phyloP scores from a whole-genome alignment of 2,797 vertebrate genomes.

The Chloroceryle inda region DNA sequence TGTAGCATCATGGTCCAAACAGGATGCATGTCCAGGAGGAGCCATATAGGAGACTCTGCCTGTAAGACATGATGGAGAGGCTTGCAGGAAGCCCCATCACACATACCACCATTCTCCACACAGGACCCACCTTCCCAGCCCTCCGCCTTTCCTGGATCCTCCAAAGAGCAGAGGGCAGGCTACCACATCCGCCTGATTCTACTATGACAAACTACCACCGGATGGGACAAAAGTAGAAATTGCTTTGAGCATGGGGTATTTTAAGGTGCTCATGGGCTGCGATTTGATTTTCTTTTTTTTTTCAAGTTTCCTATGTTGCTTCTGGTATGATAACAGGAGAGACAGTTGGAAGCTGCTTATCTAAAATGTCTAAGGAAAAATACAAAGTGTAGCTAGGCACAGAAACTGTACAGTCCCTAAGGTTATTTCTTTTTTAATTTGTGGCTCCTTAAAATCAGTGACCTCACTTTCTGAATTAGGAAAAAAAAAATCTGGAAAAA shows the following conservation, averaged over 20 bases:
- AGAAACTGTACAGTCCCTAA: not conserved
- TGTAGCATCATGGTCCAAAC: not conserved
- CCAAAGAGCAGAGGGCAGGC: not conserved
- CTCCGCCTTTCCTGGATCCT: slow-evolving; percentile 38
- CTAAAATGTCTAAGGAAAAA: not conserved
- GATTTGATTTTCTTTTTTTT: not conserved
- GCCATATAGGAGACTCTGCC: not conserved
- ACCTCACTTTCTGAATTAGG: not conserved
- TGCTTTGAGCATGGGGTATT: not conserved
- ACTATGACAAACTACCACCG: not conserved
- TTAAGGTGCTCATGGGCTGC: not conserved
- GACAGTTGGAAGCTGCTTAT: not conserved
- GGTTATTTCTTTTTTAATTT: not conserved
- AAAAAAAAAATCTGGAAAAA: not conserved
- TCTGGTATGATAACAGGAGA: not conserved
- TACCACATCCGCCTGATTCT: not conserved
- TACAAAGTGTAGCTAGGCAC: not conserved
- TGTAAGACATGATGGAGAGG: not conserved
- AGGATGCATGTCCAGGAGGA: not conserved
- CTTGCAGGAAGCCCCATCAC: slow-evolving; percentile 20
- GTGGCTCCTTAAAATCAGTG: not conserved
- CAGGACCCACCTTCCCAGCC: not conserved
- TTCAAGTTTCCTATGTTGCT: slow-evolving; percentile 30
- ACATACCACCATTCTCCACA: not conserved
- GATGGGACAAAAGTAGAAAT: slow-evolving; percentile 46